Base-by-base conservation (phyloP, 2,888 invertebrate species). In the Embidobia sp. region DNA sequence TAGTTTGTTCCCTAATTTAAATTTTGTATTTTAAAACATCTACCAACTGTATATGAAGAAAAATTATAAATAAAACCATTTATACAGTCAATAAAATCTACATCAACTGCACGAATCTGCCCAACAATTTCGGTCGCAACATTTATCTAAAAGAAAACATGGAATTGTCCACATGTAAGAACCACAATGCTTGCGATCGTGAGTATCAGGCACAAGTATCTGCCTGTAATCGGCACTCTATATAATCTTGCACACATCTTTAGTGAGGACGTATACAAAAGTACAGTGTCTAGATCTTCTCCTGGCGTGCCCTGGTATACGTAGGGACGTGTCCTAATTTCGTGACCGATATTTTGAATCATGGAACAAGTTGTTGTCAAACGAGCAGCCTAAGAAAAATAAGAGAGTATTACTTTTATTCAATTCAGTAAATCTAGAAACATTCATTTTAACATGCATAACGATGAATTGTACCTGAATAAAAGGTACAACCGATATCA, bases 241-340 rank as follows among this genome's bases (percentile, higher is more conserved):
- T 94, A 95, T 1, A 96, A 90, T 86, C 93, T 93, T 1, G 95
- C 96, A 74, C 93, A 93, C 88, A 96, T 92, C 82, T 93, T 92
- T 51, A 96, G 90, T 37, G 94, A 94, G 1, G 95, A 94, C 0
- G 95, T 93, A 87, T 94, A 96, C 79, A 95, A 90, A 19, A 96
- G 91, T 70, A 96, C 93, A 0, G 95, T 93, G 83, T 94, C 93
- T 81, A 96, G 92, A 90, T 96, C 95, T 80, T 93, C 92, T 51
- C 93, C 93, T 0, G 95, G 92, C 5, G 95, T 94, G 83, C 94
- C 93, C 87, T 95, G 95, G 90, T 96, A 95, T 1, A 95, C 93
- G 86, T 95, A 96, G 0, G 96, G 96, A 0, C 95, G 92, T 8
- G 94, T 93, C 55, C 95, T 92, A 51, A 95, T 92, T 88, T 95